Percentiles rank a stretch among this genome's conserved stretches.
phyloP scores from a whole-genome alignment of 2,797 vertebrate species.

The Bryconaethiops microstoma region DNA sequence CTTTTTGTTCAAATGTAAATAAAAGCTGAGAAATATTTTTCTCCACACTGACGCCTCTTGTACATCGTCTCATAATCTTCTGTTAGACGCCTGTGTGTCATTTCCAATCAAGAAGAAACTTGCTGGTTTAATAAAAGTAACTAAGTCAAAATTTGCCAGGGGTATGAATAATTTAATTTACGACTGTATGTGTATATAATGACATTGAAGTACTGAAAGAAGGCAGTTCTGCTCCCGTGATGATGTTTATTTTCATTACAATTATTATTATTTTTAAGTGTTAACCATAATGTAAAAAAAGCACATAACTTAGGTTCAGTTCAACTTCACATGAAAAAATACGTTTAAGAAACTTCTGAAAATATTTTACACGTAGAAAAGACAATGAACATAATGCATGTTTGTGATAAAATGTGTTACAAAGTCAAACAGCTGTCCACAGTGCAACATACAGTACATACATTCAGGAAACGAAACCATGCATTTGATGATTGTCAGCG shows the following conservation, averaged over 20 bases:
- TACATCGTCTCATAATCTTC: too few species aligned
- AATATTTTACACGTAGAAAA: conserved; percentile 36
- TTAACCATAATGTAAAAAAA: conserved; percentile 26
- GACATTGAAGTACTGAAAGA: background rate
- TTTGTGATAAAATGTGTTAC: background rate
- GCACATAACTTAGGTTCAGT: conserved; percentile 55
- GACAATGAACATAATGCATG: conserved; percentile 13
- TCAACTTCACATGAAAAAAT: conserved; percentile 42
- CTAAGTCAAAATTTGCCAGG: too few species aligned
- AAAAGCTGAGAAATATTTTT: too few species aligned
- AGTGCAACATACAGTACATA: background rate
- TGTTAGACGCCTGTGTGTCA: too few species aligned
- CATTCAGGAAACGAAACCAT: background rate
- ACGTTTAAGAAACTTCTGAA: conserved; percentile 55
- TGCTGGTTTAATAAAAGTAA: too few species aligned
- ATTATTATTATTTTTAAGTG: conserved; percentile 6
- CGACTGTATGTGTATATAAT: too few species aligned
- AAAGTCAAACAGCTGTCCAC: conserved; percentile 10
- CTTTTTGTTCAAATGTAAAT: too few species aligned
- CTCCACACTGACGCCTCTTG: too few species aligned
- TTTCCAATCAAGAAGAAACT: too few species aligned
- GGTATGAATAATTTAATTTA: too few species aligned
- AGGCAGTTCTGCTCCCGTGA: conserved; percentile 5
- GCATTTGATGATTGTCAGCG: background rate
- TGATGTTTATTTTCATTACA: conserved; percentile 3